Conservation (phyloP, 2,797 vertebrate genomes). For the Odontamblyopus rebecca region DNA sequence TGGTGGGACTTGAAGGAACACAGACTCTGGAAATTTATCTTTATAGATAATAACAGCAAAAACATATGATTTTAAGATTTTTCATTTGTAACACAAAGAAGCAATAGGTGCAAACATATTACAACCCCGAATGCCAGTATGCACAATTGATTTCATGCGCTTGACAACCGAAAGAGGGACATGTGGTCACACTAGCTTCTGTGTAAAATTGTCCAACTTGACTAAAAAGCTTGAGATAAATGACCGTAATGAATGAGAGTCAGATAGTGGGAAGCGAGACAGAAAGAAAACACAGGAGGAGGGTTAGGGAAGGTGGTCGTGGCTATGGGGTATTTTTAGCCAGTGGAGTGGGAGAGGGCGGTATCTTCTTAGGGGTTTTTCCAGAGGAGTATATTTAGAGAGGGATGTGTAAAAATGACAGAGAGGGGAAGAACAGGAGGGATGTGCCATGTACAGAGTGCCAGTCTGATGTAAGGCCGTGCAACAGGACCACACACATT, state of each 20-base stretch:
- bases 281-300: slow-evolving; percentile 17
- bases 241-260: slow-evolving; percentile 5
- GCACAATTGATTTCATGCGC: no score
- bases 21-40: no score
- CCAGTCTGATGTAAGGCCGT: slow-evolving; percentile 77
- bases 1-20: no score
- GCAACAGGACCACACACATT: slow-evolving; percentile 74
- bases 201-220: neutral
- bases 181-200: neutral
- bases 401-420: slow-evolving; percentile 67
- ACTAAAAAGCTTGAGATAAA: slow-evolving; percentile 3
- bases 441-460: slow-evolving; percentile 67
- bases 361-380: slow-evolving; percentile 78
- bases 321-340: slow-evolving; percentile 74
- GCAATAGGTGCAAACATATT: no score
- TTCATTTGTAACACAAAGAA: no score
- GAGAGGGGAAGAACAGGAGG: slow-evolving; percentile 57
- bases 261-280: slow-evolving; percentile 1
- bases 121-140: no score
- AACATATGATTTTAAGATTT: no score
- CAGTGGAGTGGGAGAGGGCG: slow-evolving; percentile 60
- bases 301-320: slow-evolving; percentile 61
- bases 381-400: slow-evolving; percentile 81
- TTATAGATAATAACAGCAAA: no score
- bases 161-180: no score